Evolutionary conservation across 2,888 invertebrate genomes (phyloP), one percentile per base, ranked within the genome.

Genomic region (Carcina quercana): DNA sequence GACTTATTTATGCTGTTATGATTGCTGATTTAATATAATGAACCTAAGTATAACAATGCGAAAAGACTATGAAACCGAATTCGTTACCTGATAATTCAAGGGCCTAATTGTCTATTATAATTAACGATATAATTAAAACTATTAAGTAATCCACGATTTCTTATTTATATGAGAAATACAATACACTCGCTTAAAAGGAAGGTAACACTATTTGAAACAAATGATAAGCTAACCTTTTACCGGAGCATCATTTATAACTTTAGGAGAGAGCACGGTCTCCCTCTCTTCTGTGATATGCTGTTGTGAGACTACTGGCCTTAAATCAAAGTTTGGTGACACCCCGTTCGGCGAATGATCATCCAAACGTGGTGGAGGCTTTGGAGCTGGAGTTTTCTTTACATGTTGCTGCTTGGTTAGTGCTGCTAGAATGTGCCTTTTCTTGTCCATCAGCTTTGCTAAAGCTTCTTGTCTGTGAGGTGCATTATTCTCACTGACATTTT

Each of bases 391-490:
- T 34, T 83, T 83, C 45, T 78, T 79, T 15, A 50, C 50, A n/a
- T n/a, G n/a, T n/a, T n/a, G n/a, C 15, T 59, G 52, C 1, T 76
- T 75, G 44, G 74, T 83, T 3, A 68, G 40, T 21, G 47, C 50
- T 21, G 47, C 35, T 37, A 88, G 88, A 5, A 89, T 70, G 50
- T 87, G 87, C 32, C 84, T 82, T 53, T 88, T 91, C 60, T 90
- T 88, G 37, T 92, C 91, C 45, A 83, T 83, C 34, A 93, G 68
- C 44, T 85, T 82, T 33, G 82, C 61, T 38, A 92, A 56, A 17
- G 91, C 64, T 45, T 92, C 92, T 44, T 90, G 87, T 47, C 86
- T 87, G 35, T 88, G 88, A 8, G 84, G 66, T 44, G 67, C 61
- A 2, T 61, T 29, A 41, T 45, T 75, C 62, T 67, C 86, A 69